phyloP scores from a whole-genome alignment of 2,888 invertebrate genomes.

The Crematogaster levior region DNA sequence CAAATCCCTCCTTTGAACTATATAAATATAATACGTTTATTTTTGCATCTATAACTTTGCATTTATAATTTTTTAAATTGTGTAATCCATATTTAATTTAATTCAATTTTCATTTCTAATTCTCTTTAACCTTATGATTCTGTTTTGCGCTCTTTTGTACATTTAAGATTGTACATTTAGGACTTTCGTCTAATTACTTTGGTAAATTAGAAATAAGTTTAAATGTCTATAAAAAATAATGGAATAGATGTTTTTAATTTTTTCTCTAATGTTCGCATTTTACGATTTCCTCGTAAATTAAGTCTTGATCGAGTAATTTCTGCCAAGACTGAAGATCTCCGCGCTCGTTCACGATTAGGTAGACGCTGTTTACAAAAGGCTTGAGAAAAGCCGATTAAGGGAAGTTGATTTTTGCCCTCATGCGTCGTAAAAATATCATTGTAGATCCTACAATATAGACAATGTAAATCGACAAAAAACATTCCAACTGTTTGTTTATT shows the following conservation, averaged over 20 bases:
- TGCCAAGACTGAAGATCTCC: slow-evolving; percentile 7
- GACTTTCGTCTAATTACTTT: not conserved
- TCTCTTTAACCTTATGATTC: not conserved
- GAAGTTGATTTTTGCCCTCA: slow-evolving; percentile 40
- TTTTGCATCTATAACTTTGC: too few relatives aligned
- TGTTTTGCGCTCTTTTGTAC: not conserved
- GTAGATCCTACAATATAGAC: slow-evolving; percentile 24
- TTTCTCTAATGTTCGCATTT: not conserved
- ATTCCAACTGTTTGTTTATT: slow-evolving; percentile 15
- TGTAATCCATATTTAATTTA: not conserved
- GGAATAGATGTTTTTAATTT: not conserved
- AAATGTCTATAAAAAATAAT: not conserved
- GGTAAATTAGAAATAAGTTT: not conserved
- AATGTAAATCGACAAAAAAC: slow-evolving; percentile 34
- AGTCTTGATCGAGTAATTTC: slow-evolving; percentile 25
- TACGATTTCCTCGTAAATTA: not conserved
- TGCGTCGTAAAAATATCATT: slow-evolving; percentile 28
- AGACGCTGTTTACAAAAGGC: slow-evolving; percentile 27
- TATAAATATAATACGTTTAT: not conserved
- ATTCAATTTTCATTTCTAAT: not conserved
- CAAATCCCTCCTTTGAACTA: not conserved
- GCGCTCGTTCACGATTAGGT: slow-evolving; percentile 17
- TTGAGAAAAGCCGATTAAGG: slow-evolving; percentile 45
- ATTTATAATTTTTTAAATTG: not conserved
- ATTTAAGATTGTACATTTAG: not conserved